Evolutionary conservation across 2,113 vertebrate genomes (phyloP), one percentile per base, ranked within the genome.

Genomic region (Nycticebus coucang): DNA sequence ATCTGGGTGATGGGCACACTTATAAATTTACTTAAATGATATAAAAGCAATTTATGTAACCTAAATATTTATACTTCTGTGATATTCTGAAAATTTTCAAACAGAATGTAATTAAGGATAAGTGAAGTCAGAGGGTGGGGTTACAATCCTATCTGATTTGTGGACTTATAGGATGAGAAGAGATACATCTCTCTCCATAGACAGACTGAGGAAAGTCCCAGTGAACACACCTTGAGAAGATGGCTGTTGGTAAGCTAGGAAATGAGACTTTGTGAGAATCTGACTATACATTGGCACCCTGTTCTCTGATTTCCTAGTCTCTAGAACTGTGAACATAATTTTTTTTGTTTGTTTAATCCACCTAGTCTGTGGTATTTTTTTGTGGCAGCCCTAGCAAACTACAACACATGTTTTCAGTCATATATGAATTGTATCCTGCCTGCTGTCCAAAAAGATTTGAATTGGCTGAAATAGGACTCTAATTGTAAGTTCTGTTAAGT

Each of bases 351-450:
- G 8, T 82, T n/a, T 28, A 78, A 86, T 22, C 24, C n/a, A 30
- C 18, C 26, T 15, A 72, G 7, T 28, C 21, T 82, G 9, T 57
- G 21, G 5, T 85, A 85, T 89, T 92, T 95, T 92, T 21, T 80
- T 88, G 41, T 14, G 14, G 33, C 13, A 69, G 11, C 2, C 53
- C 59, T 8, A 45, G 11, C 1, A 72, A 19, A 60, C 26, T 82
- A 87, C 77, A n/a, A 41, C 15, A 75, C 30, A 41, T 84, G n/a
- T 5, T 62, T 97, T 83, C 30, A 72, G 72, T 91, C 35, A 91
- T 80, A 88, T 83, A n/a, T 89, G 69, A 64, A 87, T 33, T 82
- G 78, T 89, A 66, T 24, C 4, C 19, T 64, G 21, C 2, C 13
- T 89, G 2, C 15, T 59, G 6, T 33, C 26, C 33, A 14, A 41